Base-by-base conservation (phyloP, 64 coral and sea anemone genomes). In the Hydrozoanthus tunicans region DNA sequence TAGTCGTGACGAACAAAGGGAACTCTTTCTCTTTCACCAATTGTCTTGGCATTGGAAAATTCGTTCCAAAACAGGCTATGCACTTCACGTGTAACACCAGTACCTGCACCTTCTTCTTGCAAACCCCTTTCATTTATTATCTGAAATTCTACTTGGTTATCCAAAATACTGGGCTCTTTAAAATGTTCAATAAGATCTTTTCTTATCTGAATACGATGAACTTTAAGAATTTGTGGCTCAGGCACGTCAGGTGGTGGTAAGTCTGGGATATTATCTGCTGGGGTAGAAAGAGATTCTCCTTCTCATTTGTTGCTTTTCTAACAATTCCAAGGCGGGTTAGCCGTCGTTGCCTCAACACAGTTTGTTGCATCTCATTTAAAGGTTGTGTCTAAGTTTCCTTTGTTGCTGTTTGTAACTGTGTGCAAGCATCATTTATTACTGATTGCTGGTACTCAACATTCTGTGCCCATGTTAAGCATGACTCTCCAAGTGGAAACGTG, bases 1-100 rank as follows among this genome's bases (percentile, higher is more conserved):
- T 90, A 74, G 73, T 95, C 91, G 85, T 95, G 91, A 53, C 94
- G 73, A 10, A 92, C 60, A 54, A 92, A 95, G 20, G 94, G 94
- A 4, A 95, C 94, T 59, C 91, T 79, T 71, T 93, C 91, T 79
- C 94, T 76, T 90, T 95, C 94, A 56, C 91, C 91, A 67, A 79
- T 75, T 12, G 90, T 89, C 32, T 56, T 91, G 6, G 73, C 51
- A 77, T 78, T 91, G 6, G 89, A 77, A 83, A 95, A 95, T 80
- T 91, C 82, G 8, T 91, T 89, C 74, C 90, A 95, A 71, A 95
- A 95, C 58, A 95, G 77, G 58, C 84, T 89, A 6, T 72, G 89
- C 56, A 89, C 90, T 65, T 95, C 90, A 81, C 93, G 78, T 6
- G 67, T 51, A 26, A 95, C 78, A 12, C 89, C 89, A 86, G 80